Evolutionary conservation across 2,113 vertebrate genomes (phyloP).

Genomic region (Chamaetylas fuelleborni): DNA sequence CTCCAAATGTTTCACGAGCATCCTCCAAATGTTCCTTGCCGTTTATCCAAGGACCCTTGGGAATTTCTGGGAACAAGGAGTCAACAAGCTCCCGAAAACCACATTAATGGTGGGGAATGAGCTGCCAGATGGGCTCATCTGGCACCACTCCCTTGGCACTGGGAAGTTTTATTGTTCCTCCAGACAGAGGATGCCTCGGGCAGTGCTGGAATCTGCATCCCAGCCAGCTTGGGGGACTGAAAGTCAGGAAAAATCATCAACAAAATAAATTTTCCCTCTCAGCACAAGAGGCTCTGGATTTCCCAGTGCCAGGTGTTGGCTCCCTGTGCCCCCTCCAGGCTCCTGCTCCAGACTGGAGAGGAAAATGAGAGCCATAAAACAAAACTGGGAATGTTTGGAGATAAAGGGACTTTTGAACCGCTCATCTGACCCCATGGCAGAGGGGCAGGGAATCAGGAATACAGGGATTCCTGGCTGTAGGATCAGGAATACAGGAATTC

Average conservation of each 20-base stretch:
- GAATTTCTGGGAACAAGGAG: not conserved
- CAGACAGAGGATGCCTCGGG: slow-evolving; percentile 7
- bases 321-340: not conserved
- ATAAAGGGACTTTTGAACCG: not conserved
- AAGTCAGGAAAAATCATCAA: not conserved
- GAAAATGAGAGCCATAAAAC: not conserved
- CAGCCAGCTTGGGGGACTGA: not conserved
- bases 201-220: not conserved
- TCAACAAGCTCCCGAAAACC: not conserved
- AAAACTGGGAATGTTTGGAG: not conserved
- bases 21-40: not conserved
- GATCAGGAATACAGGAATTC: too few species aligned
- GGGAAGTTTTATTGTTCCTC: not conserved
- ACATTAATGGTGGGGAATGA: not conserved
- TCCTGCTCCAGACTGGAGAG: fast-evolving
- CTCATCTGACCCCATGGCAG: fast-evolving
- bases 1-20: not conserved
- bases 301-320: not conserved
- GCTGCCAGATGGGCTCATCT: not conserved
- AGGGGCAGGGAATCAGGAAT: not conserved
- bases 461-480: too few species aligned
- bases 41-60: not conserved
- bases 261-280: not conserved
- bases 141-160: not conserved
- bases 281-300: not conserved